Base-by-base conservation (phyloP, 2,797 vertebrate species). In the Rhinatrema bivittatum region DNA sequence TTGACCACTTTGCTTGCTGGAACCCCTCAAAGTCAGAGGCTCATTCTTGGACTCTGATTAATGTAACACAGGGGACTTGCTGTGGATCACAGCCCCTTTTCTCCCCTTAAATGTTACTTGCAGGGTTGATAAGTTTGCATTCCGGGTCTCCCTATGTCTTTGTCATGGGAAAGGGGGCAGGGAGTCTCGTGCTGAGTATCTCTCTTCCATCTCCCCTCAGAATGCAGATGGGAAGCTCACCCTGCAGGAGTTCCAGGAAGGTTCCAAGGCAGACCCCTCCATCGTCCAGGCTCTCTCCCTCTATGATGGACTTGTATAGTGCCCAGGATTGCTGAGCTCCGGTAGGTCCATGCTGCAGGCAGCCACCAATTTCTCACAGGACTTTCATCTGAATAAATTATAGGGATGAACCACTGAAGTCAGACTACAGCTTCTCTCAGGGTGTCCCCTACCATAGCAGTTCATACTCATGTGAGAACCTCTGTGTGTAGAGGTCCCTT, bases 231-330 rank as follows among this genome's bases (percentile, higher is more conserved):
- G 96, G 52, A 97, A 95, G 78, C 82, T 98, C 73, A 97, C 96
- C 3, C 86, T 99, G 74, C 96, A 99, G 77, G 96, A 99, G 33
- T 99, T 99, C 29, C 94, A 97, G 81, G 95, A 99, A 65, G 96
- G 96, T 12, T 99, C 95, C 34, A 99, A 99, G 78, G 94, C 94
- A 0, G 95, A 99, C 67, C 93, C 96, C 9, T 99, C 94, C 56
- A 99, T 99, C 2, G 95, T 99, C 60, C 96, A 99, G 81, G 96
- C 95, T 0, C 79, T 98, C 40, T 93, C 90, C 16, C 91, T 95
- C 59, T 97, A 96, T 11, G 92, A 94, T 1, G 92, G 92, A 46
- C 87, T 94, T 15, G 90, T 94, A 83, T 93, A 93, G 82, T 68
- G 62, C 68, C 16, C 32, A 9, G 19, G 50, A 38, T 32, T 29